A percentile compares a stretch with the other conserved stretches of the same genome.
Conservation (phyloP, 1,140 invertebrate genomes). For the Magallana ariakensis region DNA sequence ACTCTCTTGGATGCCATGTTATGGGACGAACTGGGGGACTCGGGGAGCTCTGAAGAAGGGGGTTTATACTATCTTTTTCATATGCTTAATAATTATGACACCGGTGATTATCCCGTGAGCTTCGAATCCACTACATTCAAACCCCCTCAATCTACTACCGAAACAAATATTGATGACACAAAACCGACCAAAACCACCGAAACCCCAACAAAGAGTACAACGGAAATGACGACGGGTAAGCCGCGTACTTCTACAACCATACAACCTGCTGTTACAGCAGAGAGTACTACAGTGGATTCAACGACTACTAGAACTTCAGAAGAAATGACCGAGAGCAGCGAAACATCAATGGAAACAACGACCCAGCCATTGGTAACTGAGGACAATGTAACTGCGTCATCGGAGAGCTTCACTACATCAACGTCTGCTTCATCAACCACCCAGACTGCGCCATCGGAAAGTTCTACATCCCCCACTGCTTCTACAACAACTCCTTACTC, state of each 20-base stretch:
- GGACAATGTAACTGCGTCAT: not conserved
- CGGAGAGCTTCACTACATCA: not conserved
- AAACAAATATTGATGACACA: not conserved
- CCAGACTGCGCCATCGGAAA: not conserved
- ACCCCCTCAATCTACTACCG: not conserved
- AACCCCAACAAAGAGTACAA: not conserved
- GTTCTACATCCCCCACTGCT: not conserved
- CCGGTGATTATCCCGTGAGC: not conserved
- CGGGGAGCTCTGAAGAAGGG: slow-evolving; percentile 1
- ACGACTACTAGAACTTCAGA: not conserved
- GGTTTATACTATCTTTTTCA: not conserved
- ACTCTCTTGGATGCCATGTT: not conserved
- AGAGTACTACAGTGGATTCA: not conserved
- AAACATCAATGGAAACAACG: not conserved
- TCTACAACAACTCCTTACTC: not conserved
- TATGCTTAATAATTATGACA: not conserved
- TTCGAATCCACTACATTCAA: not conserved
- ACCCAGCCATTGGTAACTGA: not conserved
- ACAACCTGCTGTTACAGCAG: not conserved
- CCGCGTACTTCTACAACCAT: too few species aligned
- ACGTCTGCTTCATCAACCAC: not conserved
- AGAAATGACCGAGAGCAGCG: not conserved
- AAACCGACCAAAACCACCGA: not conserved
- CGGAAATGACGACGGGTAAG: not conserved
- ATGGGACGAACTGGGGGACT: not conserved